Conservation (phyloP, 2,797 vertebrate genomes). For the Sebastes reedi region DNA sequence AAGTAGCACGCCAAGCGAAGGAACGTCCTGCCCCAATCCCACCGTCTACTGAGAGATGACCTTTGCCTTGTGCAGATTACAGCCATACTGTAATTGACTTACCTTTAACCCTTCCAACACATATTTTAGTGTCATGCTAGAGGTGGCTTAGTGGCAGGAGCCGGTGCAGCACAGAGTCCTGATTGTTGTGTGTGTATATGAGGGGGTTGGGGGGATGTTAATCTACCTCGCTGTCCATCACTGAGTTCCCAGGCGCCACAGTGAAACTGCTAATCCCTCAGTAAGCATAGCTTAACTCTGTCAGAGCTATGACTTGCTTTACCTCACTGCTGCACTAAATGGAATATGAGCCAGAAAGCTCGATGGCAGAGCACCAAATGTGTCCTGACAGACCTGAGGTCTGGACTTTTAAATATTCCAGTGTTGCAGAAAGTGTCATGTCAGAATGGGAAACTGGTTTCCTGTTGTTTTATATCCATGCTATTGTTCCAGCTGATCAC, state of each 20-base stretch:
- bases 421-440: not conserved
- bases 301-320: conserved; percentile 40
- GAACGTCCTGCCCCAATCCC: conserved; percentile 45
- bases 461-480: not conserved
- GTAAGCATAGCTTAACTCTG: conserved; percentile 55
- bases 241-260: conserved; percentile 34
- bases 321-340: conserved; percentile 31
- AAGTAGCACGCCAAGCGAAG: conserved; percentile 6
- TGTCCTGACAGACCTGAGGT: not conserved
- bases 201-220: not conserved
- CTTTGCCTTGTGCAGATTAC: conserved; percentile 62
- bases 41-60: conserved; percentile 54
- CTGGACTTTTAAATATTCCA: not conserved
- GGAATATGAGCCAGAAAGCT: not conserved
- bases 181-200: not conserved
- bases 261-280: conserved; percentile 53
- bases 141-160: not conserved
- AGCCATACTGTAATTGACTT: conserved; percentile 60
- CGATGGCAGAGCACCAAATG: not conserved
- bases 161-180: not conserved
- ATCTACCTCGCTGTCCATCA: conserved; percentile 34
- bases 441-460: not conserved
- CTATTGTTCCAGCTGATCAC: not conserved
- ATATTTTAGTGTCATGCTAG: conserved; percentile 38
- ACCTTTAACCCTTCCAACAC: conserved; percentile 48